A percentile compares a stretch with the other conserved stretches of the same genome.
Evolutionary conservation across 2,113 vertebrate species (phyloP).

Genomic region (Crotalus tigris): DNA sequence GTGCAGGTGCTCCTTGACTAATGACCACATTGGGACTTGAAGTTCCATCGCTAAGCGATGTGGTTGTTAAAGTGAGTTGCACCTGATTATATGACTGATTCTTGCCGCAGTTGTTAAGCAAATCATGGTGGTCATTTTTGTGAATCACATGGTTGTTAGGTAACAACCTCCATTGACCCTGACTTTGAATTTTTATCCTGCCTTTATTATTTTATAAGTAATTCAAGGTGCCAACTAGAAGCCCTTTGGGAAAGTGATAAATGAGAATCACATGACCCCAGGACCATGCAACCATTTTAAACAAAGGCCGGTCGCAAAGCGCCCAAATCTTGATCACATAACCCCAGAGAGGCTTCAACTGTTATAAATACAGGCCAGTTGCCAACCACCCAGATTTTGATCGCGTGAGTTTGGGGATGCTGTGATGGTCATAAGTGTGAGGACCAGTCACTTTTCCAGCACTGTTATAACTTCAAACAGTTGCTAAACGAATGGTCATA

Average conservation of each 20-base stretch:
- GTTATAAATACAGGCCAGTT: neutral
- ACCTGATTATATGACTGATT: too few species aligned
- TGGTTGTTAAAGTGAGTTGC: neutral
- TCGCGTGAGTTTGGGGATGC: neutral
- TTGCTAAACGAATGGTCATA: neutral
- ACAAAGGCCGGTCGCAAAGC: rapidly evolving
- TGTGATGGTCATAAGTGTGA: neutral
- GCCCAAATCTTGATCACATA: neutral
- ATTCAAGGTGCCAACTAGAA: neutral
- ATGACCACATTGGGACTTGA: neutral
- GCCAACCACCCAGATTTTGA: neutral
- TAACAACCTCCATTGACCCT: neutral
- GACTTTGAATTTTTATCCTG: neutral
- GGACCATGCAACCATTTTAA: neutral
- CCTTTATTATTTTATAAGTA: neutral
- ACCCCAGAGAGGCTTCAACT: neutral
- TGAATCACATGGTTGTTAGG: too few species aligned
- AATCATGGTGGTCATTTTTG: too few species aligned
- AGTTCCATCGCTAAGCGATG: neutral
- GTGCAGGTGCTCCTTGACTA: neutral
- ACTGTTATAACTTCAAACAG: neutral
- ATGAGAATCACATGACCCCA: neutral
- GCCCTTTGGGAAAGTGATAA: neutral
- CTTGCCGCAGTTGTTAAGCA: too few species aligned
- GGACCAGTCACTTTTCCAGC: neutral